Conservation (phyloP, 2,888 invertebrate species). For the Athalia cordata region DNA sequence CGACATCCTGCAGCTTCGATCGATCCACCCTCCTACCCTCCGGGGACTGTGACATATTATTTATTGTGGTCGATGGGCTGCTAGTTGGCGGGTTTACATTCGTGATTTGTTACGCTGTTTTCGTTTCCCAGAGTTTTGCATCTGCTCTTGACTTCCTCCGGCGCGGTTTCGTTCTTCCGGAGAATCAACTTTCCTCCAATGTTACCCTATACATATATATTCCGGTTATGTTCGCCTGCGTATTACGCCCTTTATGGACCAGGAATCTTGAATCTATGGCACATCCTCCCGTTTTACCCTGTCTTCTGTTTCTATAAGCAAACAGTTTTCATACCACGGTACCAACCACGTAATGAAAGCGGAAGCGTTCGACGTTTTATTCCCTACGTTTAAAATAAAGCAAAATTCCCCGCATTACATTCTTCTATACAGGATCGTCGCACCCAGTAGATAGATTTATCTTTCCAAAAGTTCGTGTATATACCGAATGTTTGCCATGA, state of each 20-base stretch:
- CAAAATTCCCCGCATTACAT: too few species aligned
- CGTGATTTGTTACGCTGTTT: conserved; percentile 68
- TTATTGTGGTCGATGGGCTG: conserved; percentile 67
- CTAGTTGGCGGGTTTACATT: conserved; percentile 48
- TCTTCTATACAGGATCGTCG: too few species aligned
- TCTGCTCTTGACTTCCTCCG: conserved; percentile 11
- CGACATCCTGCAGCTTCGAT: conserved; percentile 6
- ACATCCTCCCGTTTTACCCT: too few species aligned
- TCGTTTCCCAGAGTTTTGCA: conserved; percentile 48
- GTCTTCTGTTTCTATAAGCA: too few species aligned
- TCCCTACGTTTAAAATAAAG: too few species aligned
- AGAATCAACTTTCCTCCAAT: not conserved
- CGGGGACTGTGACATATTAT: conserved; percentile 62
- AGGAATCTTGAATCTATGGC: not conserved
- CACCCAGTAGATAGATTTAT: too few species aligned
- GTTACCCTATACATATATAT: not conserved
- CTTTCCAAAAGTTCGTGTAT: too few species aligned
- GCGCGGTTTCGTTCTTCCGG: not conserved
- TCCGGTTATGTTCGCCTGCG: not conserved
- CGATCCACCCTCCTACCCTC: conserved; percentile 11
- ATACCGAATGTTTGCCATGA: too few species aligned
- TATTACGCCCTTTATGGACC: conserved; percentile 9
- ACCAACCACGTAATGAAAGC: too few species aligned
- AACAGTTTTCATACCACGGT: too few species aligned
- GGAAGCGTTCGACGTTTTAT: too few species aligned